phyloP scores from a whole-genome alignment of 1,140 invertebrate species.

The Hyles euphorbiae region DNA sequence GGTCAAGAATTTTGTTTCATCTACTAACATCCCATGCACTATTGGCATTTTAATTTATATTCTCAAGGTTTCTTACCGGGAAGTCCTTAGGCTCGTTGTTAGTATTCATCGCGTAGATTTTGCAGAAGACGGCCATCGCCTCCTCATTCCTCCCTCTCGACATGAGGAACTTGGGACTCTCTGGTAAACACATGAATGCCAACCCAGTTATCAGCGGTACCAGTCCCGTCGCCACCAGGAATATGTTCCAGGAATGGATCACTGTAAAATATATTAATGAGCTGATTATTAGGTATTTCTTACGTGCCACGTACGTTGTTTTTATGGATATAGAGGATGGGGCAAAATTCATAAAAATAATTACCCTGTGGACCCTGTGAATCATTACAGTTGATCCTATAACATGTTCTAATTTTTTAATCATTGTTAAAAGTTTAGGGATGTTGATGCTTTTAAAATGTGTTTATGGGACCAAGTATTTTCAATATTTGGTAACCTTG shows the following conservation, averaged over 20 bases:
- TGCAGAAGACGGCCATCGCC: slow-evolving; percentile 78
- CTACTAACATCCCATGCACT: too few relatives aligned
- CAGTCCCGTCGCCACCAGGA: slow-evolving; percentile 79
- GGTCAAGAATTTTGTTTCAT: too few relatives aligned
- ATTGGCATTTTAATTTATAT: background rate
- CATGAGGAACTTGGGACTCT: slow-evolving; percentile 90
- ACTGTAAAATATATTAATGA: slow-evolving; percentile 49
- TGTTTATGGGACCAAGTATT: too few relatives aligned
- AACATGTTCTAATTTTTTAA: too few relatives aligned
- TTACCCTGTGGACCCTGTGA: too few relatives aligned
- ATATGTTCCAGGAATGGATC: slow-evolving; percentile 86
- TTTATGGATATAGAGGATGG: too few relatives aligned
- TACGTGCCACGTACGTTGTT: too few relatives aligned
- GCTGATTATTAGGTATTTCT: too few relatives aligned
- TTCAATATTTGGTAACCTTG: too few relatives aligned
- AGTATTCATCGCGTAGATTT: slow-evolving; percentile 79
- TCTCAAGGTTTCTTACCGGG: slow-evolving; percentile 74
- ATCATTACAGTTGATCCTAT: background rate
- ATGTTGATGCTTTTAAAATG: too few relatives aligned
- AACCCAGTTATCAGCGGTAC: slow-evolving; percentile 80
- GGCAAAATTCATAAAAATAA: too few relatives aligned
- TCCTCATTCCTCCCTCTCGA: slow-evolving; percentile 81
- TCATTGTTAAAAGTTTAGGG: too few relatives aligned
- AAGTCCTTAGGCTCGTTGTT: slow-evolving; percentile 77
- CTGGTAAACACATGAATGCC: slow-evolving; percentile 81